Percentiles rank a stretch among this genome's conserved stretches.
Evolutionary conservation across 2,113 vertebrate genomes (phyloP).

Genomic region (Hystrix cristata): DNA sequence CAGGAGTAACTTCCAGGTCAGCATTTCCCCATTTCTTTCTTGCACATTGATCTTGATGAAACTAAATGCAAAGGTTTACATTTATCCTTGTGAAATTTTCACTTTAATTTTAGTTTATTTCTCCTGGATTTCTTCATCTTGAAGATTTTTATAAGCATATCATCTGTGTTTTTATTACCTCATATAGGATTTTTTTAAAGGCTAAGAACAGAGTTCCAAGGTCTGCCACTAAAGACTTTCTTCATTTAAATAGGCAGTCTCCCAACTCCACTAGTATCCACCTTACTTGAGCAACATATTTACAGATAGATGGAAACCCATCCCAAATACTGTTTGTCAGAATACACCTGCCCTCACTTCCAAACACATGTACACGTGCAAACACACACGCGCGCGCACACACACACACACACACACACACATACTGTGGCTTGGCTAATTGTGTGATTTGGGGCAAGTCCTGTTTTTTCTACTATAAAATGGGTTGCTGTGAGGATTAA

Average conservation of each 20-base stretch:
- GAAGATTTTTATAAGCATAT: conserved; percentile 42
- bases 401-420: neutral
- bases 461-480: conserved; percentile 22
- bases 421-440: neutral
- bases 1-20: neutral
- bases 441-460: conserved; percentile 26
- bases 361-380: neutral
- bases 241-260: neutral
- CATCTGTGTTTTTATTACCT: neutral
- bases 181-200: neutral
- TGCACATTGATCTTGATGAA: conserved; percentile 54
- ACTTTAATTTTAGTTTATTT: conserved; percentile 66
- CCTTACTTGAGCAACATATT: neutral
- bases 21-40: conserved; percentile 4
- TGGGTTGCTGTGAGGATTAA: conserved; percentile 19
- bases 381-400: neutral
- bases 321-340: neutral
- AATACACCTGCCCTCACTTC: neutral
- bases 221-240: neutral
- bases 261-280: neutral
- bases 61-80: conserved; percentile 57
- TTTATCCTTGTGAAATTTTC: conserved; percentile 43
- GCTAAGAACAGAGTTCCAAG: neutral
- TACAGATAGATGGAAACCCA: neutral
- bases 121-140: neutral